Conservation (phyloP, 2,888 invertebrate genomes). For the Dendrolimus houi region DNA sequence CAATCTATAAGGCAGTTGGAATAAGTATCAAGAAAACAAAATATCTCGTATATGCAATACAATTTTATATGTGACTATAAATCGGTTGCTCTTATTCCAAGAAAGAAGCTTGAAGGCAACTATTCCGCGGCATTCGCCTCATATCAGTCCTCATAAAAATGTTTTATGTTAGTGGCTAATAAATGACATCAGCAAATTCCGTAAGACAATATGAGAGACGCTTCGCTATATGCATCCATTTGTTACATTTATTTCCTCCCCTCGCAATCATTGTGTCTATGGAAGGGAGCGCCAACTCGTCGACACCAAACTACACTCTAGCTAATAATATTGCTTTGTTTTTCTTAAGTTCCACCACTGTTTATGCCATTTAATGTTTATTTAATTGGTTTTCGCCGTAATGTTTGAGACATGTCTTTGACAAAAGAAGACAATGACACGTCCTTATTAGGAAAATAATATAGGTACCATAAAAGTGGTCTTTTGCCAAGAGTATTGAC, state of each 20-base stretch:
- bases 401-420: slow-evolving; percentile 7
- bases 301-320: slow-evolving; percentile 32
- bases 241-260: slow-evolving; percentile 58
- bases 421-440: neutral
- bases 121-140: slow-evolving; percentile 45
- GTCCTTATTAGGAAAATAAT: neutral
- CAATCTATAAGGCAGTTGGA: slow-evolving; percentile 8
- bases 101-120: slow-evolving; percentile 46
- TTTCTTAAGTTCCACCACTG: slow-evolving; percentile 37
- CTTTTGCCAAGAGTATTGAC: no score
- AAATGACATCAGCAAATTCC: slow-evolving; percentile 75
- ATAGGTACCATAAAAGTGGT: no score
- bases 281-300: slow-evolving; percentile 54
- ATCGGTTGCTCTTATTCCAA: slow-evolving; percentile 57
- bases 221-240: slow-evolving; percentile 57
- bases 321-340: slow-evolving; percentile 54
- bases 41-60: slow-evolving; percentile 37
- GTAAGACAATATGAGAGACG: slow-evolving; percentile 69
- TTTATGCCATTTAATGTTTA: slow-evolving; percentile 38
- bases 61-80: slow-evolving; percentile 65
- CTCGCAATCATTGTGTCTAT: slow-evolving; percentile 63
- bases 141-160: slow-evolving; percentile 73
- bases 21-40: slow-evolving; percentile 28
- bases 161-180: slow-evolving; percentile 75
- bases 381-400: slow-evolving; percentile 47